Base-by-base conservation (phyloP, 2,888 invertebrate genomes). In the Eristalis pertinax region DNA sequence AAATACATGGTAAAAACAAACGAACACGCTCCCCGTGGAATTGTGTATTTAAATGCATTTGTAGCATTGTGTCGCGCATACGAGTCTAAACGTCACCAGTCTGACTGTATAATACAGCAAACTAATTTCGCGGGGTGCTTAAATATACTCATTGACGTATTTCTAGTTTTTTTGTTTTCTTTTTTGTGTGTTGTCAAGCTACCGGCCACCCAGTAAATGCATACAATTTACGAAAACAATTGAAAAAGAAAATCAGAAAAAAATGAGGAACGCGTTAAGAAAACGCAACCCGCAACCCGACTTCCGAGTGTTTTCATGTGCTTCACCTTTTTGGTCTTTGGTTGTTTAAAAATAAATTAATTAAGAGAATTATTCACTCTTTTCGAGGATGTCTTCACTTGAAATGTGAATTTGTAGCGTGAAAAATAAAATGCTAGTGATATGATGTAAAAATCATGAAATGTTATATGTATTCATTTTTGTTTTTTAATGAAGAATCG, bases 321-420 rank as follows among this genome's bases (percentile, higher is more conserved):
- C 50, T 77, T 83, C 72, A 77, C 77, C 83, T 67, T 68, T 63
- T 10, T 77, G 63, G 68, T 72, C 68, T 77, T 69, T 73, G n/a
- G 26, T 29, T 11, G 63, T 35, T 72, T 76, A 70, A 77, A 83
- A 77, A 73, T 65, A 43, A 81, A 74, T 65, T 65, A 56, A 60
- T 70, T 50, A 70, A 73, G 72, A 63, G 41, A 64, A 56, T 56
- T 68, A 43, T 73, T 60, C 8, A 11, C 60, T 24, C 60, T 60
- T 19, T 29, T 62, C 43, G 56, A 24, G 41, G 41, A 3, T 56
- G 29, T 50, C 41, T 65, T 22, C 19, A 19, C 1, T 19, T 8
- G 50, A 60, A 60, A 13, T 32, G 32, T 5, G 26, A 60, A 26
- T 26, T 13, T 60, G 24, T 60, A 26, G 5, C 2, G 50, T 8